phyloP scores from a whole-genome alignment of 2,113 vertebrate species.

The Myotis yumanensis region DNA sequence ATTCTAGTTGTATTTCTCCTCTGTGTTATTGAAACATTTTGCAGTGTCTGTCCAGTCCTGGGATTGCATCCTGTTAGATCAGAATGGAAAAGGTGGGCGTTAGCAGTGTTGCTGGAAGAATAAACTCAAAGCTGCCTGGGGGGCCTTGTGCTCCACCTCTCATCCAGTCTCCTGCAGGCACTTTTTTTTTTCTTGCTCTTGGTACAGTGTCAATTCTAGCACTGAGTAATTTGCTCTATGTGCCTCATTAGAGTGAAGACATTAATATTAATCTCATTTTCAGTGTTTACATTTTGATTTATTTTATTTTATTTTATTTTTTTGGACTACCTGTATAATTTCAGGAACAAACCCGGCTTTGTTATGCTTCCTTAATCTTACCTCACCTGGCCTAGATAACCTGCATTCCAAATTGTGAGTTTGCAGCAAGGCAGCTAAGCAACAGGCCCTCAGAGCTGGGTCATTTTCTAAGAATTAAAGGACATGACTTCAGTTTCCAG shows the following conservation, averaged over 20 bases:
- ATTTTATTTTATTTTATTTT: accelerated
- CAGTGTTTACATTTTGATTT: not conserved
- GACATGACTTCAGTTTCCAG: not conserved
- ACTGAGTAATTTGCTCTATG: not conserved
- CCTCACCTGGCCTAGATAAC: constrained; percentile 55
- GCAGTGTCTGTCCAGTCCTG: not conserved
- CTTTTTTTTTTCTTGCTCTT: not conserved
- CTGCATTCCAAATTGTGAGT: not conserved
- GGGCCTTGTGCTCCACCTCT: not conserved
- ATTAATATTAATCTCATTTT: not conserved
- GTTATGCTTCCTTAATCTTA: not conserved
- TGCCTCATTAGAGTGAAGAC: not conserved
- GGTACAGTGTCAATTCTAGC: not conserved
- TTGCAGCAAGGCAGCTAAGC: not conserved
- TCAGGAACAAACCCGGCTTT: constrained; percentile 44
- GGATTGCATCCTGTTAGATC: not conserved
- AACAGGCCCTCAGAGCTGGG: not conserved
- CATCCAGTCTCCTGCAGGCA: not conserved
- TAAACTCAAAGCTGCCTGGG: not conserved
- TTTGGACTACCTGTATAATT: not conserved
- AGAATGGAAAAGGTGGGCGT: not conserved
- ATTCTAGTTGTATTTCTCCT: constrained; percentile 22
- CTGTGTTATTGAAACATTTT: constrained; percentile 21
- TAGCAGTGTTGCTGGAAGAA: not conserved
- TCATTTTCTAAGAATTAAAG: constrained; percentile 50